Evolutionary conservation across 2,113 vertebrate species (phyloP), one percentile per base, ranked within the genome.

Genomic region (Arvicanthis niloticus): DNA sequence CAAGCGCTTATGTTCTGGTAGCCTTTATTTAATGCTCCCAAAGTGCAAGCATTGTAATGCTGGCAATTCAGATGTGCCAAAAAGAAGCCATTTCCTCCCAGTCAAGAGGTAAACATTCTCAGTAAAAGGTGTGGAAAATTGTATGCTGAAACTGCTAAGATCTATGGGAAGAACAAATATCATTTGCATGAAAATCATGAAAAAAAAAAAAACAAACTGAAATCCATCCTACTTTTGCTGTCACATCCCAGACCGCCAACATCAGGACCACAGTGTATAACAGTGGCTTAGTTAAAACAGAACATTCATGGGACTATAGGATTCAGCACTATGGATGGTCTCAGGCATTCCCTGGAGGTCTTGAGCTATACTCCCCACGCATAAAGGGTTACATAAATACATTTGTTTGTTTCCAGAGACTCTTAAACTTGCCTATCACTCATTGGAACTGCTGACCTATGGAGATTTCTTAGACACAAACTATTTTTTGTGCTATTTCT

Each of bases 401-500:
- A 26, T 34, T 48, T 48, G 60, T n/a, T 89, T 56, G 17, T 56
- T 92, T 37, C 68, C 34, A 31, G 0, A 62, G 19, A 2, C 13
- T 72, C 31, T 90, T 37, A 13, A 13, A 29, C 22, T 29, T 31
- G n/a, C 40, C n/a, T 40, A 7, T 13, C 11, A 26, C 76, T 56
- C 16, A 42, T 31, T 37, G 40, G 58, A 91, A 58, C 58, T 53
- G 24, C n/a, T 73, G 21, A 53, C 37, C 48, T 86, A 45, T 34
- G 26, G 21, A 67, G 24, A 81, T 75, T 58, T 93, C 80, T 91
- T 82, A 7, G 40, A 86, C 22, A 21, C 3, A 65, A 56, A 45
- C 24, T 40, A 40, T 75, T 42, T 95, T 40, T 70, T 67, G 11
- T 56, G 1, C 37, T 85, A 76, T 85, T 95, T 73, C 96, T 92